Percentiles rank a stretch among this genome's conserved stretches.
These are phyloP conservation scores for Synanthedon myopaeformis DNA, from an alignment of 2,888 invertebrate genomes.

Conservation along the genomic window DNA sequence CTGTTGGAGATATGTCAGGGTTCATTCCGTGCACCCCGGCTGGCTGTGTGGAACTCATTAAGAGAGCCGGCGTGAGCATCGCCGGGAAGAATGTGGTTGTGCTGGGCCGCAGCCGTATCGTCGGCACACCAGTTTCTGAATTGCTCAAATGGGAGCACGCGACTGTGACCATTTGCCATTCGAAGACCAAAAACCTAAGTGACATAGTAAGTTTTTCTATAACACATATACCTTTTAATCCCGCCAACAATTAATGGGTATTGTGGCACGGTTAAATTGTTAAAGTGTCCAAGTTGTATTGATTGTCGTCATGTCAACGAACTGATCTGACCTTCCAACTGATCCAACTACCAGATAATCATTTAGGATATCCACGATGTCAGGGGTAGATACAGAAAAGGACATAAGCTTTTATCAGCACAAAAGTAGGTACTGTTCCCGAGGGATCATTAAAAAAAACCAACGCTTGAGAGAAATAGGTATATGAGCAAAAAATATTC, in stretches of 20 bases:
- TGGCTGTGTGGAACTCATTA: slow-evolving; percentile 93
- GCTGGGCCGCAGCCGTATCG: slow-evolving; percentile 96
- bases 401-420: neutral
- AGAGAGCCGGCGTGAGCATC: slow-evolving; percentile 80
- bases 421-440: too few relatives aligned
- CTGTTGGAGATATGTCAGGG: slow-evolving; percentile 89
- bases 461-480: too few relatives aligned
- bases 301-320: too few relatives aligned
- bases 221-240: neutral
- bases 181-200: slow-evolving; percentile 86
- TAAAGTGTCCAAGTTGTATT: too few relatives aligned
- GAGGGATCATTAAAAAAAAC: too few relatives aligned
- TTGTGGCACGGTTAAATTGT: too few relatives aligned
- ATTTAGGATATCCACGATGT: too few relatives aligned
- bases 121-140: slow-evolving; percentile 95
- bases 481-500: too few relatives aligned
- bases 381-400: neutral
- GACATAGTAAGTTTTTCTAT: slow-evolving; percentile 70
- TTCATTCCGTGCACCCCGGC: slow-evolving; percentile 97
- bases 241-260: slow-evolving; percentile 1
- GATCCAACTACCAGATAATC: too few relatives aligned
- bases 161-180: slow-evolving; percentile 97
- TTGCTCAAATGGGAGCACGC: slow-evolving; percentile 96
- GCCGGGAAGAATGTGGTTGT: slow-evolving; percentile 92
- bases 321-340: too few relatives aligned